Base-by-base conservation (phyloP, 1,140 invertebrate genomes). In the Hormaphis cornu region DNA sequence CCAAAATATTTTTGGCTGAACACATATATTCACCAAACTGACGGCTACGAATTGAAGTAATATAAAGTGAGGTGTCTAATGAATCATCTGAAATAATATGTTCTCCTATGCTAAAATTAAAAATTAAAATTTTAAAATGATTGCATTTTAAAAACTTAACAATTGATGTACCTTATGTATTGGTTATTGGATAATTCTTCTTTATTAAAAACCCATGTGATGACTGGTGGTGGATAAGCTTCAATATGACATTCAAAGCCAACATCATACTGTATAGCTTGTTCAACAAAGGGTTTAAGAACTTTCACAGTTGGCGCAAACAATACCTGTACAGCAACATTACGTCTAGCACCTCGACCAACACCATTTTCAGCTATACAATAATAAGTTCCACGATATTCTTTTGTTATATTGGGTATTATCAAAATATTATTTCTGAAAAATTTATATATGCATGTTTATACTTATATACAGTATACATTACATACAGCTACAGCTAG, bases 331-430 rank as follows among this genome's bases (percentile, higher is more conserved):
- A 95, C 83, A 71, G 90, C 91, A 72, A 95, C 89, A 75, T 94
- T 93, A 73, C 90, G 81, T 48, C 89, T 80, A 9, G 89, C 86
- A 0, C 90, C 91, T 73, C 86, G 86, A 59, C 90, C 90, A 1
- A 95, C 91, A 20, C 85, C 88, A 76, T 96, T 95, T 76, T 95
- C 91, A 30, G 92, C 93, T 16, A 95, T 89, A 74, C 93, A 96
- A 77, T 94, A 95, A 78, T 95, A 95, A 0, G 91, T 94, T 42
- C 92, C 92, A 48, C 91, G 83, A 78, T 94, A 90, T 77, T 93
- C 89, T 76, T 93, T 94, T 44, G 83, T 84, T n/a, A 92, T 86
- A 0, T 81, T 74, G 35, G 85, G 80, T 63, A 96, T 93, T 77
- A 88, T 89, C 72, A 96, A 79, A 18, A 85, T 82, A 75, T 93